Evolutionary conservation across 37 sponge, comb jelly and placozoan genomes (phyloP), one percentile per base, ranked within the genome.

Genomic region (Geodia barretti): DNA sequence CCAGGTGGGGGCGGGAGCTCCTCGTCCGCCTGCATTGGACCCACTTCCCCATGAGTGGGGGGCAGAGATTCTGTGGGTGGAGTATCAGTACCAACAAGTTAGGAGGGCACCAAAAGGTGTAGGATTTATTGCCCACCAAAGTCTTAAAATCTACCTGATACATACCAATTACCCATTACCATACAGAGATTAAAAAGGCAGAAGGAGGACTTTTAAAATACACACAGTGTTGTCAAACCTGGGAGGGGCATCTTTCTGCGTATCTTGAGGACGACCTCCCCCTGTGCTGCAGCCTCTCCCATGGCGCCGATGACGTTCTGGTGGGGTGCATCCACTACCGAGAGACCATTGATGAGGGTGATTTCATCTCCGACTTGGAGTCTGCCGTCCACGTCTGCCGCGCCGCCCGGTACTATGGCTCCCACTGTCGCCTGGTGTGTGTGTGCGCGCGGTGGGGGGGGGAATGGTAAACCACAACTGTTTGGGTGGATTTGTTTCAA

Each of bases 331-430:
- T 77, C 83, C 63, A 93, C 61, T 31, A 99, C 95, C 0, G 84
- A 77, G 47, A 69, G 66, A 1, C 91, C 97, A 80, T 99, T 99
- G 69, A 99, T 92, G 69, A 89, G 88, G 8, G 96, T 95, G 40
- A 99, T 90, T 35, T 94, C 92, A 66, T 99, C 99, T 7, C 97
- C 99, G 0, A 90, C 77, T 59, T 78, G 84, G 17, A 98, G 84
- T 34, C 86, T 60, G 0, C 99, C 99, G 73, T 96, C 91, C n/a
- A 83, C 47, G 71, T 94, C 99, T 0, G 97, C 94, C 4, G 89
- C 89, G 39, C 95, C 84, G 25, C 93, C 92, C 68, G 87, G 28
- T 31, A 95, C 92, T 43, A 95, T 91, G 29, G 89, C 84, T 25
- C 95, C 95, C 64, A 95, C 40, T 1, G 88, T 87, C 11, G 91